phyloP scores from a whole-genome alignment of 1,140 invertebrate species.

The Macrosteles quadrilineatus region DNA sequence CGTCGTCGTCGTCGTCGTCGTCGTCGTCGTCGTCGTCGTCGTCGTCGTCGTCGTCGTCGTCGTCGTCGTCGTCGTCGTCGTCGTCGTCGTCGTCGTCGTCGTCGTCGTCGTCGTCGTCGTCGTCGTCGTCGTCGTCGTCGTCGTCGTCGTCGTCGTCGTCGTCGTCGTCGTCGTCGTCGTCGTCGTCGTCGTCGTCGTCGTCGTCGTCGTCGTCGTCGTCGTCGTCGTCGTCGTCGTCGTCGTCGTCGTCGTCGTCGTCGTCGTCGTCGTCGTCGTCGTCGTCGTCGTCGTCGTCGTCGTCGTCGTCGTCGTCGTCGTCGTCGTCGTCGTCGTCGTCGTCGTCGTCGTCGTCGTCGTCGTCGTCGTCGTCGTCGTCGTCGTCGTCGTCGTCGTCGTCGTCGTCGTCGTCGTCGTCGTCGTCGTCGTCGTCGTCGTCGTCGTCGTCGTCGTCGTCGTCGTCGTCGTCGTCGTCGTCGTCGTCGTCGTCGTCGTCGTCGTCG shows the following conservation, averaged over 20 bases:
- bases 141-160: not conserved
- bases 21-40: too few relatives aligned
- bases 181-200: not conserved
- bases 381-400: conserved; percentile 19
- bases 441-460: conserved; percentile 12
- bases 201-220: conserved; percentile 14
- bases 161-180: conserved; percentile 5
- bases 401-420: conserved; percentile 5
- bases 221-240: conserved; percentile 18
- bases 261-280: conserved; percentile 5
- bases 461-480: not conserved
- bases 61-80: conserved; percentile 3
- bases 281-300: conserved; percentile 13
- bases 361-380: conserved; percentile 1
- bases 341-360: not conserved
- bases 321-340: not conserved
- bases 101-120: conserved; percentile 7
- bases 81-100: conserved; percentile 16
- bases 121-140: not conserved
- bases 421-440: conserved; percentile 2
- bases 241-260: conserved; percentile 17
- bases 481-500: not conserved
- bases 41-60: conserved; percentile 9
- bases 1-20: too few relatives aligned
- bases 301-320: conserved; percentile 24